Base-by-base conservation (phyloP, 1,140 invertebrate genomes). In the Brachionus manjavacas region DNA sequence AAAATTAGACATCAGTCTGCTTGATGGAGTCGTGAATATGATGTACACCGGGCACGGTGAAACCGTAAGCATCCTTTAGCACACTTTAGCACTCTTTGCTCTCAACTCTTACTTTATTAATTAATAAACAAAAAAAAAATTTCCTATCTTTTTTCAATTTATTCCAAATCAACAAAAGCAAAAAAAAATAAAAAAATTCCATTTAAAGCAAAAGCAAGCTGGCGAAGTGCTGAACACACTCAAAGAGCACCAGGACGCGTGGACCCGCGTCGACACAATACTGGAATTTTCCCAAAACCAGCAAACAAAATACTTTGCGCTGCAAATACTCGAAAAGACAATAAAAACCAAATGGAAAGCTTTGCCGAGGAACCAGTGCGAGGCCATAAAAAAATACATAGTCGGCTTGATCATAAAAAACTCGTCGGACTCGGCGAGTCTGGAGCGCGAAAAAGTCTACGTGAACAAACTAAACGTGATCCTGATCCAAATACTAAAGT, bases 281-380 rank as follows among this genome's bases (percentile, higher is more conserved):
- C 91, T 99, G 87, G 97, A 99, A 91, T 99, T 93, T 91, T 93
- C 93, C 14, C 91, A 88, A 88, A 97, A 98, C 89, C 95, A 98
- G 91, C 95, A 99, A 92, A 99, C 97, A 76, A 99, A 99, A 92
- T 99, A 98, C 90, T 99, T 97, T 92, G 98, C 97, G 25, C 91
- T 99, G 86, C 98, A 99, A 92, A 99, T 99, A 88, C 91, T 99
- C 86, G 98, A 99, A 91, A 96, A 97, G 92, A 95, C 99, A 4
- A 99, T 99, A 86, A 97, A 98, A 92, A 98, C 96, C 41, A 92
- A 96, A 89, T 99, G 98, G 98, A 99, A 99, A 93, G 94, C 97
- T 84, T 91, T 99, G 87, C 97, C 97, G 72, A 91, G 96, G 89
- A 95, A 96, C 90, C 98, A 99, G 87, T 99, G 97, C 91, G 97